A percentile compares a stretch with the other conserved stretches of the same genome.
Evolutionary conservation across 92 coral and sea anemone genomes (phyloP).

Genomic region (Actinostola sp.): DNA sequence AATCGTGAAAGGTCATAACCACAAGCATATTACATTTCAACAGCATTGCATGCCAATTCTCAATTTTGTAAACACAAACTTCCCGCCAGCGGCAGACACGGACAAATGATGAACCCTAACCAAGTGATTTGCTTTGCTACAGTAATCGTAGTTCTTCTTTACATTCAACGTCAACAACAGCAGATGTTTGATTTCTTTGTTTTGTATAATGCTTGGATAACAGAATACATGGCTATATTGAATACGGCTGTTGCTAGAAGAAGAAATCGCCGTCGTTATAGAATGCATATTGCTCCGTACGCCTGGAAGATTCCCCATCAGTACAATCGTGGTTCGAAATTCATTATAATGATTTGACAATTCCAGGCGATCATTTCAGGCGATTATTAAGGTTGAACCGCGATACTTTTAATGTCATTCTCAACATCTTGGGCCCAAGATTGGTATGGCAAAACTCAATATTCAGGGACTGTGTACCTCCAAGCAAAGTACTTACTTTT

Average conservation of each 20-base stretch:
- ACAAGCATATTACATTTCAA: too few species aligned
- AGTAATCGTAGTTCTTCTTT: not conserved
- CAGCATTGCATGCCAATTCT: too few species aligned
- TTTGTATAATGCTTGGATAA: constrained; percentile 5
- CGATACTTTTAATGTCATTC: constrained; percentile 16
- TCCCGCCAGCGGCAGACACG: constrained; percentile 1
- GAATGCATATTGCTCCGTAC: constrained; percentile 21
- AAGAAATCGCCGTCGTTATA: constrained; percentile 18
- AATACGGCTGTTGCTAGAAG: constrained; percentile 7
- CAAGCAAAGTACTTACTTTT: constrained; percentile 46
- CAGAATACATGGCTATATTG: constrained; percentile 20
- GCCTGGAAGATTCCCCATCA: constrained; percentile 28
- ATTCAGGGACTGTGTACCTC: constrained; percentile 43
- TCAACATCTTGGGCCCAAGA: constrained; percentile 28
- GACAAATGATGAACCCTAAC: not conserved
- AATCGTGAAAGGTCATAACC: too few species aligned
- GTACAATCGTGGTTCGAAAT: constrained; percentile 54
- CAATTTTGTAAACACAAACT: constrained; percentile 4
- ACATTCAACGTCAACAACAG: constrained; percentile 14
- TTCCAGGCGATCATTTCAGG: constrained; percentile 37
- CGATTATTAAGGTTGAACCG: constrained; percentile 13
- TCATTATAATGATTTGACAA: constrained; percentile 36
- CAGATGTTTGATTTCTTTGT: constrained; percentile 4
- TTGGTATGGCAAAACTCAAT: constrained; percentile 43
- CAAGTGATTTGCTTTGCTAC: constrained; percentile 6